Conservation (phyloP, 2,888 invertebrate genomes). For the Apamea epomidion region DNA sequence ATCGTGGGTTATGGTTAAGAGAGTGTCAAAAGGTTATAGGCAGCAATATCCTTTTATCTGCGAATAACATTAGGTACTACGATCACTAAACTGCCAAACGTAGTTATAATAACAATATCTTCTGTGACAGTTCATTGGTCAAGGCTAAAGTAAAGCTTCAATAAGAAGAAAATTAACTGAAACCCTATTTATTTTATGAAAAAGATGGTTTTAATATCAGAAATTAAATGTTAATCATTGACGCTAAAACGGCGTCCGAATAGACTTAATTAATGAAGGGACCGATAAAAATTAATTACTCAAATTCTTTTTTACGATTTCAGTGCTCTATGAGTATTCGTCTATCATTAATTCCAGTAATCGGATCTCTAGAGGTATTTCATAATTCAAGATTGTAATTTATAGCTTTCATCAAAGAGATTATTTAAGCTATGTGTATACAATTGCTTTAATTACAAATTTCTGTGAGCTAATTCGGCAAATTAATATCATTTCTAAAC, state of each 20-base stretch:
- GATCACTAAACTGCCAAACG: slow-evolving; percentile 2
- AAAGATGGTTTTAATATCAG: slow-evolving; percentile 54
- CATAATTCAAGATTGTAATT: slow-evolving; percentile 62
- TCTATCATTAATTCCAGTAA: slow-evolving; percentile 70
- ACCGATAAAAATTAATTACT: slow-evolving; percentile 69
- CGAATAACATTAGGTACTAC: slow-evolving; percentile 12
- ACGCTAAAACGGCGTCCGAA: slow-evolving; percentile 60
- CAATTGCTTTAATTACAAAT: slow-evolving; percentile 57
- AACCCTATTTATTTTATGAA: slow-evolving; percentile 46
- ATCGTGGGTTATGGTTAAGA: slow-evolving; percentile 8
- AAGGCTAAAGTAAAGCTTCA: slow-evolving; percentile 12
- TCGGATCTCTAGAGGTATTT: slow-evolving; percentile 66
- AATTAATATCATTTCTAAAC: slow-evolving; percentile 33
- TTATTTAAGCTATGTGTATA: slow-evolving; percentile 62
- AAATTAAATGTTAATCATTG: slow-evolving; percentile 65
- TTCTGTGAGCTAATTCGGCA: slow-evolving; percentile 31
- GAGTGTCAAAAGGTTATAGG: slow-evolving; percentile 1
- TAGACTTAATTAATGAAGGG: slow-evolving; percentile 67
- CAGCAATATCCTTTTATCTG: slow-evolving; percentile 36
- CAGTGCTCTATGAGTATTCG: slow-evolving; percentile 62
- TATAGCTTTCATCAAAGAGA: slow-evolving; percentile 64
- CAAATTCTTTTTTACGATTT: slow-evolving; percentile 66
- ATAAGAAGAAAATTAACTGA: slow-evolving; percentile 30
- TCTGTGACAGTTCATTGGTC: not conserved
- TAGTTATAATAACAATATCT: slow-evolving; percentile 15